Evolutionary conservation across 2,113 vertebrate genomes (phyloP).

Genomic region (Donacobius atricapilla): DNA sequence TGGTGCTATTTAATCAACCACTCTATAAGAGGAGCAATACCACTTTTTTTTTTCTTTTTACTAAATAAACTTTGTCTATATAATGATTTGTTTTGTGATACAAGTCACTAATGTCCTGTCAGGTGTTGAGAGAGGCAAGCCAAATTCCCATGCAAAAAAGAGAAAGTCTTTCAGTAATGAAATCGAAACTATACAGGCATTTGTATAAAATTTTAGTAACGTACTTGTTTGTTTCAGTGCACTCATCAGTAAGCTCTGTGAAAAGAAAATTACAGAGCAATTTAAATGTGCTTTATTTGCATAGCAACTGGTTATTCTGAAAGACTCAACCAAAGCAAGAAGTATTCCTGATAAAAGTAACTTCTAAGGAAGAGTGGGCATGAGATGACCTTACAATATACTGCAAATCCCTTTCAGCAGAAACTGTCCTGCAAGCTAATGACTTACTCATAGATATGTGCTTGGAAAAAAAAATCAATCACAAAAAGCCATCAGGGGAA

Average conservation of each 20-base stretch:
- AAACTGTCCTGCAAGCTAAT: neutral
- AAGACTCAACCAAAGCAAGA: neutral
- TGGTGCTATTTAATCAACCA: conserved; percentile 75
- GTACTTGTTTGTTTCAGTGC: neutral
- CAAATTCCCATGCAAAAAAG: neutral
- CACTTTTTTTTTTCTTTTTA: conserved; percentile 67
- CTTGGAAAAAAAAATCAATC: neutral
- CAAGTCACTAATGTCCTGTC: neutral
- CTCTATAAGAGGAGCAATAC: conserved; percentile 60
- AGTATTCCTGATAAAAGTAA: neutral
- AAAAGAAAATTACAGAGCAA: conserved; percentile 12
- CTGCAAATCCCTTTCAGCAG: neutral
- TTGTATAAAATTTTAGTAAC: neutral
- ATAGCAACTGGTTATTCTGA: conserved; percentile 35
- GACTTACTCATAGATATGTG: neutral
- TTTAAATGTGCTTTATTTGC: conserved; percentile 8
- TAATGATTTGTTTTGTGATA: conserved; percentile 12
- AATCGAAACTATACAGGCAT: neutral
- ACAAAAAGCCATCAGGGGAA: neutral
- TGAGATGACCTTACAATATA: neutral
- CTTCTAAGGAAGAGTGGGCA: neutral
- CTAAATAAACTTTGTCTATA: conserved; percentile 72
- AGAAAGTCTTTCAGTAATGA: neutral
- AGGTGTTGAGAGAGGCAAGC: neutral
- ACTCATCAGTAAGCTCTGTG: conserved; percentile 7